Conservation (phyloP, 2,113 vertebrate species). For the Leptocoma aspasia region DNA sequence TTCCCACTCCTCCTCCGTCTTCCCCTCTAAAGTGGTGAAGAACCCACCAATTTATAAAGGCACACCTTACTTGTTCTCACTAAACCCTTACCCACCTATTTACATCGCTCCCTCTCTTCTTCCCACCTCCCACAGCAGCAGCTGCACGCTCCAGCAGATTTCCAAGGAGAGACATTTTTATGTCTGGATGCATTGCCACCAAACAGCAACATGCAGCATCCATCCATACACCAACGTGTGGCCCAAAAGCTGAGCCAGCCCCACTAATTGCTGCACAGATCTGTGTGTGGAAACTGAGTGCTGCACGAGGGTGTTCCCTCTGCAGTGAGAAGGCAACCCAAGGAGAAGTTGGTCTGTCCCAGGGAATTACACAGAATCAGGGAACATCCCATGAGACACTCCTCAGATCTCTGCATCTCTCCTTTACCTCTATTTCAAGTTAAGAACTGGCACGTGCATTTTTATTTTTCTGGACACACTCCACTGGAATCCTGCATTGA, state of each 20-base stretch:
- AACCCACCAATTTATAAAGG: not conserved
- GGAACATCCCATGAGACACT: not conserved
- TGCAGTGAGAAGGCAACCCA: not conserved
- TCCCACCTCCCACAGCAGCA: slow-evolving; percentile 27
- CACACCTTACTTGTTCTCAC: not conserved
- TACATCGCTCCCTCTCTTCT: not conserved
- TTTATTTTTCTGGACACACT: not conserved
- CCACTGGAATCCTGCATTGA: not conserved
- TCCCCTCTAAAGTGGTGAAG: not conserved
- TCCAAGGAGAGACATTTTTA: not conserved
- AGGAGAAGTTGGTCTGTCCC: not conserved
- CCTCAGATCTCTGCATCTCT: not conserved
- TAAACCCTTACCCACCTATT: not conserved
- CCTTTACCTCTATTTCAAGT: not conserved
- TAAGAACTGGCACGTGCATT: not conserved
- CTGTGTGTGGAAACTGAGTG: not conserved
- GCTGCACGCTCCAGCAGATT: not conserved
- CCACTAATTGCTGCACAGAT: not conserved
- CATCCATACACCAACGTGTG: not conserved
- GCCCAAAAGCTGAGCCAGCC: not conserved
- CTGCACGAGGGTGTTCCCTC: not conserved
- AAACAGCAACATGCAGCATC: not conserved
- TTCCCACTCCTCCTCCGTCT: not conserved
- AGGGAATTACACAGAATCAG: not conserved
- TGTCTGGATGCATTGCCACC: not conserved